These are phyloP conservation scores for Porphyrio hochstetteri DNA, from an alignment of 2,113 vertebrate genomes.

Conservation along the genomic window DNA sequence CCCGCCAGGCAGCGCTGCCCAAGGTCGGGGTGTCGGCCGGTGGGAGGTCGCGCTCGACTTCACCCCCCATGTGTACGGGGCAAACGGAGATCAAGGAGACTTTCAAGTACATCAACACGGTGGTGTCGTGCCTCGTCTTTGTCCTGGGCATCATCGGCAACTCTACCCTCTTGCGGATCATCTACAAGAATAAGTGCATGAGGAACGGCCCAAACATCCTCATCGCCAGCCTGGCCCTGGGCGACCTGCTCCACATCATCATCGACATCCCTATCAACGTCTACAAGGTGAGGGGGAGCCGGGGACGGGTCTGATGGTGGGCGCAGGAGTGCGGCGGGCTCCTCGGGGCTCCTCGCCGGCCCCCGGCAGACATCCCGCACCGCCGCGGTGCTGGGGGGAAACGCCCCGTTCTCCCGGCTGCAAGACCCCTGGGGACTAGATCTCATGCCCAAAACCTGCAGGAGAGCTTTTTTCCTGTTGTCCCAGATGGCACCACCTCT, in stretches of 20 bases:
- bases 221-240: constrained; percentile 89
- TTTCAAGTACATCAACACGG: constrained; percentile 89
- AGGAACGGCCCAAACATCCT: constrained; percentile 89
- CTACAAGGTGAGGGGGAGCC: constrained; percentile 81
- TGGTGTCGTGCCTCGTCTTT: constrained; percentile 86
- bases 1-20: not conserved
- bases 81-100: constrained; percentile 79
- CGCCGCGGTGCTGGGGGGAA: no score
- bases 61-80: constrained; percentile 76
- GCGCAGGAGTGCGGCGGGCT: no score
- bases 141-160: constrained; percentile 89
- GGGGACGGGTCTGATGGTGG: not conserved
- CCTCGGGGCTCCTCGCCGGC: not conserved
- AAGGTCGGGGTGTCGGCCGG: not conserved
- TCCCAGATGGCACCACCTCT: not conserved
- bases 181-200: constrained; percentile 91
- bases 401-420: fast-evolving
- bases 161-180: constrained; percentile 85
- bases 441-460: not conserved
- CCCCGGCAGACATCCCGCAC: not conserved
- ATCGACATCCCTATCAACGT: constrained; percentile 89
- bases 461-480: not conserved
- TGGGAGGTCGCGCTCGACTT: constrained; percentile 39
- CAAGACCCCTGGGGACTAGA: not conserved
- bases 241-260: constrained; percentile 88